Conservation (phyloP, 2,888 invertebrate species). For the Caradrina kadenii region DNA sequence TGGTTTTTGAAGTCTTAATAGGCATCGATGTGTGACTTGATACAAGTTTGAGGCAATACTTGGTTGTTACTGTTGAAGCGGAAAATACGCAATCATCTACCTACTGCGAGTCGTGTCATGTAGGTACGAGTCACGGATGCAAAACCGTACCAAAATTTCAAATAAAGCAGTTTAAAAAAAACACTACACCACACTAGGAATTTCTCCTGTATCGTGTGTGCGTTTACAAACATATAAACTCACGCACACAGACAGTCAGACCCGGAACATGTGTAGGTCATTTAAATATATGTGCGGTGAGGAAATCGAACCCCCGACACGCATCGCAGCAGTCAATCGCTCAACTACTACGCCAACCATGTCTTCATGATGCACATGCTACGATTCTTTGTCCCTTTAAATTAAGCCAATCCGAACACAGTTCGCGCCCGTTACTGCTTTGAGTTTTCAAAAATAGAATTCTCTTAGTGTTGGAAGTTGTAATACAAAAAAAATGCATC, state of each 20-base stretch:
- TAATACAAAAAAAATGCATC: slow-evolving; percentile 4
- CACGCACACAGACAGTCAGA: too few relatives aligned
- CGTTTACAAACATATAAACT: too few relatives aligned
- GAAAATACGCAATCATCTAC: slow-evolving; percentile 12
- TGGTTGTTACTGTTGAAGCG: slow-evolving; percentile 5
- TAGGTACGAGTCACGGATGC: not conserved
- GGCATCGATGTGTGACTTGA: not conserved
- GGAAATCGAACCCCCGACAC: too few relatives aligned
- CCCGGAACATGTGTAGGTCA: too few relatives aligned
- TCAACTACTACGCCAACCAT: too few relatives aligned
- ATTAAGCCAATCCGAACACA: too few relatives aligned
- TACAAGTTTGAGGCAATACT: not conserved
- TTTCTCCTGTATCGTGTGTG: too few relatives aligned
- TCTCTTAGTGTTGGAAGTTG: not conserved
- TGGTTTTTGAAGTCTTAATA: not conserved
- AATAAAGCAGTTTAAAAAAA: not conserved
- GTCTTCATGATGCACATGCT: too few relatives aligned
- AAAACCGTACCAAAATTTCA: not conserved
- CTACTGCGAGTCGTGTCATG: not conserved
- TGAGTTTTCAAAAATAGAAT: not conserved
- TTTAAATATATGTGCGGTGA: too few relatives aligned
- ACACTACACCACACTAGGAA: too few relatives aligned
- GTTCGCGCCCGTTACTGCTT: not conserved
- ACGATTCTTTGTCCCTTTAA: too few relatives aligned
- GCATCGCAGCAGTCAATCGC: too few relatives aligned